Evolutionary conservation across 2,888 invertebrate species (phyloP).

Genomic region (Plutella xylostella): DNA sequence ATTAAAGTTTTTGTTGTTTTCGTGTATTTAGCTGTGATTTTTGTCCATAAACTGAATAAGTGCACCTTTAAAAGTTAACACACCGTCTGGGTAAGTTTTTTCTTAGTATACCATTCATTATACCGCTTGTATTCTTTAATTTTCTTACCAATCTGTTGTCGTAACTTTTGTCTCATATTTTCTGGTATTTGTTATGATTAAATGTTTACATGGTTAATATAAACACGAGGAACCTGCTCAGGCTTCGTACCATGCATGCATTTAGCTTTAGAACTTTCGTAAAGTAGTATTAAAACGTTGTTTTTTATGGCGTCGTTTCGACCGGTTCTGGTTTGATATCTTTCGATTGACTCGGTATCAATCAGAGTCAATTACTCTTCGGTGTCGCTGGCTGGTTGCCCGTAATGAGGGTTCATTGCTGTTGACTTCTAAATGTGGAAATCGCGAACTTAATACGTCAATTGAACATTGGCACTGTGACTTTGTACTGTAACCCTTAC

Average conservation of each 20-base stretch:
- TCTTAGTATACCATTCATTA: not conserved
- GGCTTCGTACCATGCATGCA: no score
- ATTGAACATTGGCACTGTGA: no score
- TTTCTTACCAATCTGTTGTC: not conserved
- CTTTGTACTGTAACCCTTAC: no score
- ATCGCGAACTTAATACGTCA: no score
- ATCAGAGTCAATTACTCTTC: conserved; percentile 1
- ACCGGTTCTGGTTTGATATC: not conserved
- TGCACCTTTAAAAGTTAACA: not conserved
- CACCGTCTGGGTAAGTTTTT: not conserved
- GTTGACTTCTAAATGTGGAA: not conserved
- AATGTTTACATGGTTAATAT: conserved; percentile 2
- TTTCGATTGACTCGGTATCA: not conserved
- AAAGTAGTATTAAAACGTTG: not conserved
- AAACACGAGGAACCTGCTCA: no score
- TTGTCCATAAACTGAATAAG: not conserved
- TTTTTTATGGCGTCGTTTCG: not conserved
- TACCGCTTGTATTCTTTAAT: no score
- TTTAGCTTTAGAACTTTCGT: no score
- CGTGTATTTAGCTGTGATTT: not conserved
- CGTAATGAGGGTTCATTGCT: conserved; percentile 4
- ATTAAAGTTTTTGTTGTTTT: conserved; percentile 4
- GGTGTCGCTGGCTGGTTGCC: not conserved
- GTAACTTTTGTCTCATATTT: not conserved
- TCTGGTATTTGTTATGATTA: conserved; percentile 8